Conservation (phyloP, 1,140 invertebrate species). For the Drosophila truncata region DNA sequence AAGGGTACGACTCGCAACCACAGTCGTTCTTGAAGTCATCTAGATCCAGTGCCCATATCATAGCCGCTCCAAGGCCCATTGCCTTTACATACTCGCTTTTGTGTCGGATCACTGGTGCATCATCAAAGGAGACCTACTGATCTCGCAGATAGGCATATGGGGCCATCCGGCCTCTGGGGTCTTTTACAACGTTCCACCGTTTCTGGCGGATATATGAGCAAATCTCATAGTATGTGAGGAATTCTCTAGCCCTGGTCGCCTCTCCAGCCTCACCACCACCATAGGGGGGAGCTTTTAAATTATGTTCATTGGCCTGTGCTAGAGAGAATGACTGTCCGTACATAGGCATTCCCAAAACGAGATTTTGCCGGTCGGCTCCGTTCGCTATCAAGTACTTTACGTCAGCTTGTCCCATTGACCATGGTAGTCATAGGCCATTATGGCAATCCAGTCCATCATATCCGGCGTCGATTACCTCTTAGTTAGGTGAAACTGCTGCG, state of each 20-base stretch:
- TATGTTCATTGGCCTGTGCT: slow-evolving; percentile 87
- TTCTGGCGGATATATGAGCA: slow-evolving; percentile 88
- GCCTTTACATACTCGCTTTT: slow-evolving; percentile 91
- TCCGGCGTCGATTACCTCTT: slow-evolving; percentile 92
- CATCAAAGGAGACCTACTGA: slow-evolving; percentile 95
- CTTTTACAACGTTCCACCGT: slow-evolving; percentile 90
- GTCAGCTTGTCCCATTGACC: slow-evolving; percentile 94
- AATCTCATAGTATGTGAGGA: slow-evolving; percentile 95
- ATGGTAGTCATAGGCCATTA: slow-evolving; percentile 95
- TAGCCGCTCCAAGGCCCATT: slow-evolving; percentile 92
- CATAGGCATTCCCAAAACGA: slow-evolving; percentile 93
- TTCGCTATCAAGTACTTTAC: slow-evolving; percentile 92
- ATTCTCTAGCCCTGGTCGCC: slow-evolving; percentile 92
- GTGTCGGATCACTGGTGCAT: slow-evolving; percentile 90
- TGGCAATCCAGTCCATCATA: slow-evolving; percentile 94
- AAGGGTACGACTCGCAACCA: slow-evolving; percentile 91
- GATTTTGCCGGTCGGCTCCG: slow-evolving; percentile 90
- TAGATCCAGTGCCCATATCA: slow-evolving; percentile 94
- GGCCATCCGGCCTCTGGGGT: slow-evolving; percentile 90
- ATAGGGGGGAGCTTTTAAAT: slow-evolving; percentile 90
- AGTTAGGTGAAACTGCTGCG: slow-evolving; percentile 93
- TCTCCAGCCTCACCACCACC: slow-evolving; percentile 92
- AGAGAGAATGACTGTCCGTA: slow-evolving; percentile 95
- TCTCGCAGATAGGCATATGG: slow-evolving; percentile 91
- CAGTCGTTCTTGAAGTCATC: slow-evolving; percentile 91